phyloP scores from a whole-genome alignment of 2,113 vertebrate species.

The Eulemur macaco region DNA sequence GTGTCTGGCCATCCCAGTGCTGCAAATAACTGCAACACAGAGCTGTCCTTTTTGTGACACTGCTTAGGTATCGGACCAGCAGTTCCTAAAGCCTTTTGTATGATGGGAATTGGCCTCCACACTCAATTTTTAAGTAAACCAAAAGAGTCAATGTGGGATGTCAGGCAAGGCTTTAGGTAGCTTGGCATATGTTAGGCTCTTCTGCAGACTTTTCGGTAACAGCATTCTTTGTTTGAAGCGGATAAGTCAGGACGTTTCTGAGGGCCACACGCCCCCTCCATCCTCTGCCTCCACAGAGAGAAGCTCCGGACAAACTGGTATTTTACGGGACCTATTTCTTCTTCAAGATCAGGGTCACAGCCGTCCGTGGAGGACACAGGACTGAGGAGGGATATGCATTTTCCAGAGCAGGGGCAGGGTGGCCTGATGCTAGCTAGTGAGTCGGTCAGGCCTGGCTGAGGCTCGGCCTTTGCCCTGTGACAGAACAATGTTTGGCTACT shows the following conservation, averaged over 20 bases:
- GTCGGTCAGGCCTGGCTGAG: background rate
- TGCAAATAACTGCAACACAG: background rate
- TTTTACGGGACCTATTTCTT: background rate
- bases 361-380: background rate
- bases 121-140: background rate
- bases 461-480: background rate
- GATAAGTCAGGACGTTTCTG: background rate
- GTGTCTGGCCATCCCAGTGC: background rate
- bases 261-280: background rate
- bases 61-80: background rate
- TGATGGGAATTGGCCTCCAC: background rate
- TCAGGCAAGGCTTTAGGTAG: background rate
- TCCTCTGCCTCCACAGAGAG: background rate
- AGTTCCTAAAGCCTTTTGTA: background rate
- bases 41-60: background rate
- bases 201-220: background rate
- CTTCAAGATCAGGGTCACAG: background rate
- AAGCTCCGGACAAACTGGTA: background rate
- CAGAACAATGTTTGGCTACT: slow-evolving; percentile 8
- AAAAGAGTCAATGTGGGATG: background rate
- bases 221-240: background rate
- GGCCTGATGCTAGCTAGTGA: background rate
- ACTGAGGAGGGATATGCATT: background rate
- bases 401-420: background rate
- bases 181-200: background rate